phyloP scores from a whole-genome alignment of 2,113 vertebrate species.

The Sphyrna mokarran region DNA sequence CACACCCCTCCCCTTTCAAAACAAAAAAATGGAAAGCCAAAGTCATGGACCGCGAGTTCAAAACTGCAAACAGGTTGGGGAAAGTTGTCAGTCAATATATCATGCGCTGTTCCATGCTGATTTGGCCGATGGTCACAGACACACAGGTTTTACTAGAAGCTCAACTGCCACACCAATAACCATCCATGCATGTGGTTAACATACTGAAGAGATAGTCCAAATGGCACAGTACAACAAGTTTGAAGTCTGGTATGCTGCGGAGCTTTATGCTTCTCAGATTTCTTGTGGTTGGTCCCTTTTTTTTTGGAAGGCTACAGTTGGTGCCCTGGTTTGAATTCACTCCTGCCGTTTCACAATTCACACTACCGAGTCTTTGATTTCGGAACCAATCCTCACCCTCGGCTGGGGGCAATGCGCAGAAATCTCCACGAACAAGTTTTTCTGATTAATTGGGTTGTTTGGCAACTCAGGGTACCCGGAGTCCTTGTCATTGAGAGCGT shows the following conservation, averaged over 20 bases:
- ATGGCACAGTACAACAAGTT: conserved; percentile 26
- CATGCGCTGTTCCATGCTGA: conserved; percentile 21
- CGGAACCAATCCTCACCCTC: conserved; percentile 83
- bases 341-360: conserved; percentile 47
- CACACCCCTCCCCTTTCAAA: not conserved
- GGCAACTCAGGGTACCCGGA: conserved; percentile 69
- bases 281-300: not conserved
- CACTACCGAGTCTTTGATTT: conserved; percentile 92
- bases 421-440: conserved; percentile 79
- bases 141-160: conserved; percentile 16
- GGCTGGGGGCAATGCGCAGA: conserved; percentile 74
- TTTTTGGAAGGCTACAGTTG: not conserved
- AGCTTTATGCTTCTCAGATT: not conserved
- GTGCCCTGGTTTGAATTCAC: not conserved
- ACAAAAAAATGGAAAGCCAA: not conserved
- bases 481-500: conserved; percentile 56
- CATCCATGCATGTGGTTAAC: conserved; percentile 30
- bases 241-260: not conserved
- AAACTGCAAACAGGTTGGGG: conserved; percentile 11
- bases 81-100: conserved; percentile 1
- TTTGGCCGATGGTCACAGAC: not conserved
- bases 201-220: conserved; percentile 12
- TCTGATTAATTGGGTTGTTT: conserved; percentile 73
- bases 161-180: not conserved
- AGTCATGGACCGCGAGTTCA: not conserved